Base-by-base conservation (phyloP, 2,113 vertebrate genomes). In the Microcebus ravelobensis region DNA sequence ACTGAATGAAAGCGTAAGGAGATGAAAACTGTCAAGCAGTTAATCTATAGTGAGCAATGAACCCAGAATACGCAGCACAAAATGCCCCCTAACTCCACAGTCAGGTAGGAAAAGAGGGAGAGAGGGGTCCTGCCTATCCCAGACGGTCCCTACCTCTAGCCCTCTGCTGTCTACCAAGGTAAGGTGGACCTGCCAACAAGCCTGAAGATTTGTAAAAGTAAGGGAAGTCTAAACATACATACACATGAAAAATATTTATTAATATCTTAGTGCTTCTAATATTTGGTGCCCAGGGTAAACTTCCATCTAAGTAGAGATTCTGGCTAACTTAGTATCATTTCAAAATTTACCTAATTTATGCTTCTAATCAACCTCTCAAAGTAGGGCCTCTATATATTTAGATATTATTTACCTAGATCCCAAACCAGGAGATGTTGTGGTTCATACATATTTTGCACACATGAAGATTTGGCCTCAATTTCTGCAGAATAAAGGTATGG, bases 401-500 rank as follows among this genome's bases (percentile, higher is more conserved):
- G 23, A 74, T 76, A 81, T 92, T 80, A 71, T 63, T 73, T 65
- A 77, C 29, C 50, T 39, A 34, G 31, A 73, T 13, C 7, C 13
- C 8, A 86, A 92, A 74, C 12, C 25, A 90, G 67, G 65, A 79
- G 5, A 52, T 67, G 57, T 3, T 70, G 20, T 34, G 13, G 48
- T n/a, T 91, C 36, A 57, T 84, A 59, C 8, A 57, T 76, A 76
- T 61, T 91, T 89, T 93, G 39, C 11, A 77, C 12, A 11, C 13
- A 81, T 31, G 27, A 65, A 90, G 27, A 83, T 81, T 21, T 73
- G 70, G 81, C 34, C 42, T 91, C 77, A 91, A 67, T 57, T 63
- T 95, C 90, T 93, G 25, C 52, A 83, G 82, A 86, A 42, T 48
- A 89, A 96, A 89, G n/a, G 55, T 34, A 59, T 91, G 70, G 52